Base-by-base conservation (phyloP, 2,888 invertebrate species). In the Oscheius sp. region DNA sequence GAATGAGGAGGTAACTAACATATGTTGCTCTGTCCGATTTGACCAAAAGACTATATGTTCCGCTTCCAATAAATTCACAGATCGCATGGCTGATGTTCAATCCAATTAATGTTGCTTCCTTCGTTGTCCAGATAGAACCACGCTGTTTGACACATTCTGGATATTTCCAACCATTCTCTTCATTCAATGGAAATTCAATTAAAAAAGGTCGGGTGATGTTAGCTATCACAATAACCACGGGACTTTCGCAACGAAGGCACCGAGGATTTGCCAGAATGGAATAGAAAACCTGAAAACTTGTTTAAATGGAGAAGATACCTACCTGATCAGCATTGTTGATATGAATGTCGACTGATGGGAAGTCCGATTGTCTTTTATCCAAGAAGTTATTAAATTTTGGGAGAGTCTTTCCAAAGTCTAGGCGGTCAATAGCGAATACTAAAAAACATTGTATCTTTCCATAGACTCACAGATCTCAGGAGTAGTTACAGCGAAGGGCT, bases 11-110 rank as follows among this genome's bases (percentile, higher is more conserved):
- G 38, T 30, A 20, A 26, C 64, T 68, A 36, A 68, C 63, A 56
- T 56, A 68, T n/a, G 65, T 57, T 30, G 70, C 69, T 14, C 70
- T 67, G 33, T 74, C 72, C n/a, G 70, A 41, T 24, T 73, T 73
- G 32, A 77, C 72, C 6, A 81, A 70, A 54, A 84, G 67, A 4
- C 81, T 82, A 71, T 72, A 84, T 6, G 81, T 65, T n/a, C 83
- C 82, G 17, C 68, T 68, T 8, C n/a, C 36, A 14, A 63, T 20
- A 68, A 74, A 85, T 67, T 82, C 76, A 65, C 84, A 84, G 1
- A 71, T 72, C 0, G 78, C 80, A 66, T 85, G 84, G n/a, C 82
- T 79, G 6, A 77, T 49, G 62, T 84, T 84, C 67, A 84, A 44
- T 8, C 80, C 80, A 24, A 81, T 75, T 41, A 83, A 67, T 12